Conservation (phyloP, 2,888 invertebrate species). For the Zhuqinia jingwanae region DNA sequence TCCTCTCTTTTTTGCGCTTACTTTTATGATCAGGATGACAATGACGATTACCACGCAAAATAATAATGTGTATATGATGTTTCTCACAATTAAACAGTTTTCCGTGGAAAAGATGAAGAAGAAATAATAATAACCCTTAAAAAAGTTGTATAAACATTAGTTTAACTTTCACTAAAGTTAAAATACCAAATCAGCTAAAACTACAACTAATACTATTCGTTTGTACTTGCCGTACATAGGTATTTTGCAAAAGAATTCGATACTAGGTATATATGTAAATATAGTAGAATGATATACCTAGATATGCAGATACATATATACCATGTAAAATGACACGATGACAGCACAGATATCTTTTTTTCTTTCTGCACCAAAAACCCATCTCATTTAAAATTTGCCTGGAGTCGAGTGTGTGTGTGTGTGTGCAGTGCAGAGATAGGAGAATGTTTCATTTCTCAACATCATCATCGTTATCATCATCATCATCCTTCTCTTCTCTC, state of each 20-base stretch:
- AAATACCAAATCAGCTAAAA: too few relatives aligned
- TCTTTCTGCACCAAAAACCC: slow-evolving; percentile 1
- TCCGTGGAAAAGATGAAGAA: slow-evolving; percentile 27
- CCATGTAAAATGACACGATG: slow-evolving; percentile 6
- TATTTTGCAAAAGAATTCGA: too few relatives aligned
- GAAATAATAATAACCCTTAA: slow-evolving; percentile 17
- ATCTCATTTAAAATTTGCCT: slow-evolving; percentile 64
- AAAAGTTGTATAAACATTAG: slow-evolving; percentile 31
- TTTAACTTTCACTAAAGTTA: background rate
- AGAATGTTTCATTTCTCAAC: slow-evolving; percentile 62
- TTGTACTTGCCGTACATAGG: too few relatives aligned
- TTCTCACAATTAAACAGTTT: background rate
- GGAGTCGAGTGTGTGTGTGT: too few relatives aligned
- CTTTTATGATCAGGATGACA: background rate
- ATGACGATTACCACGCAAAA: slow-evolving; percentile 4
- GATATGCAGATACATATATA: too few relatives aligned
- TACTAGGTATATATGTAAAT: too few relatives aligned
- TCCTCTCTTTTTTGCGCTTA: background rate
- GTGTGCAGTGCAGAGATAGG: slow-evolving; percentile 60
- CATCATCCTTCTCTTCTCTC: slow-evolving; percentile 15
- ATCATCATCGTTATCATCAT: background rate
- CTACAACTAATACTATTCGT: too few relatives aligned
- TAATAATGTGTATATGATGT: slow-evolving; percentile 25
- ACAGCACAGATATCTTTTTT: slow-evolving; percentile 15
- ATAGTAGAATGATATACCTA: too few relatives aligned